phyloP scores from a whole-genome alignment of 2,888 invertebrate genomes.

The Aphidius colemani region DNA sequence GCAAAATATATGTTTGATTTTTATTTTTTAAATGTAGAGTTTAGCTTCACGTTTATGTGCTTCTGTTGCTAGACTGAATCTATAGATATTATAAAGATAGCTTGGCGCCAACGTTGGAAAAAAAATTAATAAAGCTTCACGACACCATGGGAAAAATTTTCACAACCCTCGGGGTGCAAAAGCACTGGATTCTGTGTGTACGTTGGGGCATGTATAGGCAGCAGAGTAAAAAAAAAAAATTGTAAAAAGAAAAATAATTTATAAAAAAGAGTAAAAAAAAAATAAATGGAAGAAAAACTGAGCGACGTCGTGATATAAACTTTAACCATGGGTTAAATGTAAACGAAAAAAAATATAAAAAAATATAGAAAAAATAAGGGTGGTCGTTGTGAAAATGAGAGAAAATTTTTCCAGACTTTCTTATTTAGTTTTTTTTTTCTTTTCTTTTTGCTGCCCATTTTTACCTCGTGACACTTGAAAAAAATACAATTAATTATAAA shows the following conservation, averaged over 20 bases:
- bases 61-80: no score
- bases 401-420: conserved; percentile 14
- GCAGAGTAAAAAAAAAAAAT: background rate
- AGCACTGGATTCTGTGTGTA: conserved; percentile 7
- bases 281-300: conserved; percentile 7
- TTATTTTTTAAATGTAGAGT: no score
- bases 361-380: background rate
- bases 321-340: background rate
- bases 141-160: conserved; percentile 34
- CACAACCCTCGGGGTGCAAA: conserved; percentile 9
- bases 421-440: background rate
- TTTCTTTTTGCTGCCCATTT: conserved; percentile 9
- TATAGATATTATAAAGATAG: conserved; percentile 1
- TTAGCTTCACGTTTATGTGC: no score
- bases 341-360: background rate
- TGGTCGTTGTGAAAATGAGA: conserved; percentile 1
- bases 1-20: no score
- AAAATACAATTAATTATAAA: no score
- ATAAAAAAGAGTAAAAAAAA: conserved; percentile 1
- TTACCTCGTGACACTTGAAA: background rate
- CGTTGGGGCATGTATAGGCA: background rate
- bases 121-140: conserved; percentile 43
- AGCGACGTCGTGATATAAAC: conserved; percentile 4
- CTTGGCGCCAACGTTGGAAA: conserved; percentile 32
- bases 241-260: background rate